phyloP scores from a whole-genome alignment of 2,113 vertebrate genomes.

The Dasyornis broadbenti region DNA sequence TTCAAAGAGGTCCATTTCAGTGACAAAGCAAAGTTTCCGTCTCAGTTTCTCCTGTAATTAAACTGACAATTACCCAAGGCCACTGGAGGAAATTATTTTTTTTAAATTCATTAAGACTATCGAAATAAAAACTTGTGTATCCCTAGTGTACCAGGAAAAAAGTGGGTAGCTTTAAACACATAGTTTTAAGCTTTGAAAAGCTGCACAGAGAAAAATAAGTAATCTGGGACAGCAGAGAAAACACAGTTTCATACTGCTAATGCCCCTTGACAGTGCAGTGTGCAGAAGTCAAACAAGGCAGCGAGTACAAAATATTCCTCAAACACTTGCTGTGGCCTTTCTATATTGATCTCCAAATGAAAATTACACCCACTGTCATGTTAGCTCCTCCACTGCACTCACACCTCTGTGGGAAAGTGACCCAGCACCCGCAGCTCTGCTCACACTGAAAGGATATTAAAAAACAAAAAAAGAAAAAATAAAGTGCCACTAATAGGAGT shows the following conservation, averaged over 20 bases:
- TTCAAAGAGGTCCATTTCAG: slow-evolving; percentile 9
- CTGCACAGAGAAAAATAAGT: background rate
- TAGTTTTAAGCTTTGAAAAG: background rate
- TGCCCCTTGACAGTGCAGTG: background rate
- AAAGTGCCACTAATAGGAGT: background rate
- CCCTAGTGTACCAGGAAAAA: slow-evolving; percentile 14
- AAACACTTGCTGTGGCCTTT: background rate
- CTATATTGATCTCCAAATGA: background rate
- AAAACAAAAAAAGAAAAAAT: background rate
- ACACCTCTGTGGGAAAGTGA: background rate
- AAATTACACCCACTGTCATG: background rate
- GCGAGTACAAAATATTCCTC: background rate
- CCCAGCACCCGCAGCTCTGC: background rate
- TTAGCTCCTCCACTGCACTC: background rate
- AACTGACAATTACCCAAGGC: slow-evolving; percentile 43
- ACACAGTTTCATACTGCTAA: background rate
- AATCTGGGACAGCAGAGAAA: background rate
- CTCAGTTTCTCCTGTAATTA: slow-evolving; percentile 40
- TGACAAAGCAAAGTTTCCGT: slow-evolving; percentile 25
- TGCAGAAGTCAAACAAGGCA: slow-evolving; percentile 12
- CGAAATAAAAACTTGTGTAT: background rate
- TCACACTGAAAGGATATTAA: background rate
- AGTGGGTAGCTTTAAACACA: background rate
- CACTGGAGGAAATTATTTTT: slow-evolving; percentile 34
- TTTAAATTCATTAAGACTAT: slow-evolving; percentile 35